phyloP scores from a whole-genome alignment of 1,140 invertebrate genomes.

The Atta colombica region DNA sequence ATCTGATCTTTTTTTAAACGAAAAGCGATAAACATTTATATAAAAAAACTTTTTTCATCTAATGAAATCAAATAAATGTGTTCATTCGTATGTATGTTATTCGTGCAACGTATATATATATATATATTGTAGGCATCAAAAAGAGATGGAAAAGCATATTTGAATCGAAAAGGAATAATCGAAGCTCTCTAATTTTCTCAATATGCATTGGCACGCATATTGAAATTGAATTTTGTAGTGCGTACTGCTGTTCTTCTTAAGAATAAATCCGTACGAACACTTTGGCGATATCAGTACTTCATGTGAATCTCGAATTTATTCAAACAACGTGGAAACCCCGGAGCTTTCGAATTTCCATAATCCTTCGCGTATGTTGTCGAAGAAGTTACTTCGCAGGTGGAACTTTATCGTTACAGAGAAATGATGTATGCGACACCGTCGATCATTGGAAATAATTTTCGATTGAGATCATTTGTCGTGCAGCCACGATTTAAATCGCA shows the following conservation, averaged over 20 bases:
- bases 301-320: slow-evolving; percentile 65
- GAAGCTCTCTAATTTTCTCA: slow-evolving; percentile 9
- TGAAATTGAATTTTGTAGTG: slow-evolving; percentile 48
- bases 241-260: slow-evolving; percentile 22
- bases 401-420: slow-evolving; percentile 56
- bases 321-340: slow-evolving; percentile 61
- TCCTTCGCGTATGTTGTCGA: slow-evolving; percentile 64
- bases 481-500: slow-evolving; percentile 1
- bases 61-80: slow-evolving; percentile 8
- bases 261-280: slow-evolving; percentile 56
- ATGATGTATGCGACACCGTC: slow-evolving; percentile 36
- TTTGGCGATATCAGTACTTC: slow-evolving; percentile 46
- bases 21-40: not conserved
- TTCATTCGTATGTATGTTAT: slow-evolving; percentile 13
- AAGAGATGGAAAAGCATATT: not conserved
- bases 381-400: slow-evolving; percentile 62
- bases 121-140: not conserved
- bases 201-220: slow-evolving; percentile 26
- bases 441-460: slow-evolving; percentile 33
- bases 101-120: not conserved
- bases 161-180: not conserved
- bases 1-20: not conserved
- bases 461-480: not conserved
- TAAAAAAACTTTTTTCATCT: not conserved
- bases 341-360: slow-evolving; percentile 68